Base-by-base conservation (phyloP, 2,888 invertebrate genomes). In the Agrochola lychnidis region DNA sequence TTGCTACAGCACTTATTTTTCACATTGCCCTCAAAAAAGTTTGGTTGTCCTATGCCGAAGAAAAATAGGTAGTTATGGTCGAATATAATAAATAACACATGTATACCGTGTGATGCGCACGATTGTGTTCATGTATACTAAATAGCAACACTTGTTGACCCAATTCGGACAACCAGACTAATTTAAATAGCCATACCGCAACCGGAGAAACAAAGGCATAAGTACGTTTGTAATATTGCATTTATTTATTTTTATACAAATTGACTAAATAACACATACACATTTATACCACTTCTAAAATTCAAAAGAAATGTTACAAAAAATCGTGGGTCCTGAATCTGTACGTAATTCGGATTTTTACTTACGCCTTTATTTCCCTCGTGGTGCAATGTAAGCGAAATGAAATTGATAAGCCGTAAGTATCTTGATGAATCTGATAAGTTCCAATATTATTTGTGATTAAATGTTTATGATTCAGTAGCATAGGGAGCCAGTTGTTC, bases 281-380 rank as follows among this genome's bases (percentile, higher is more conserved):
- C 73, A 83, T 78, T 81, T 78, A 76, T 70, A 71, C 45, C 71
- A 72, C 69, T 72, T 78, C 74, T 82, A 71, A 56, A 79, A 51
- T 75, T 71, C 42, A 63, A 80, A 75, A 79, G 22, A 79, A 77
- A 81, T 84, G 36, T 79, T 78, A 81, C 73, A 78, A 78, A 74
- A 74, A 53, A 45, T 63, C 30, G 45, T 66, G 72, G 40, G 36
- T 59, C 61, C 59, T 53, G 69, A 69, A 76, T 72, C 79, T 56
- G 57, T 14, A 40, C 36, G 67, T 68, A 72, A 74, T 78, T 84
- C 73, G 62, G 70, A 72, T 74, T 57, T 63, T 78, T 84, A 84
- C 85, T 83, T 78, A 83, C 69, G 83, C 83, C 83, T 84, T 83
- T 84, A 83, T 83, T 84, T 72, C 82, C 82, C 85, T 83, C 83